Evolutionary conservation across 2,888 invertebrate species (phyloP), one percentile per base, ranked within the genome.

Genomic region (Oligia fasciuncula): DNA sequence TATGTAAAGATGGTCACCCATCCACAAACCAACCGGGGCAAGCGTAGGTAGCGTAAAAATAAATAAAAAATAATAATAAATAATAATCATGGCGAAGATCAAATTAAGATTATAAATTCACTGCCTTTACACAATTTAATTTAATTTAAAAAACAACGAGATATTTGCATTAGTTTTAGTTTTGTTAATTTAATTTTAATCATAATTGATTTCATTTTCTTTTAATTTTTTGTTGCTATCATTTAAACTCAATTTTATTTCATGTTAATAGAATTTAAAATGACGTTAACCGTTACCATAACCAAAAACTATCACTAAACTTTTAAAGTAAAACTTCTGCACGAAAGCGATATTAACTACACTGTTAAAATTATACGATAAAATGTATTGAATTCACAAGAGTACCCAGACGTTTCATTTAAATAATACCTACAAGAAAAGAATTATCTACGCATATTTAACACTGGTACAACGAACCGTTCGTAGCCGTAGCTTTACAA

Each of bases 391-490:
- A 67, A 9, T 19, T 4, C 4, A 8, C 8, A 13, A 19, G n/a
- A n/a, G 2, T 35, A 19, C 17, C 8, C 5, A 17, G 3, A 17
- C 17, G 35, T 80, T 51, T n/a, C 2, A 23, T 67, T 4, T 4
- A 17, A 43, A 13, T 70, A 70, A 35, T 35, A 35, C 14, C 19
- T 19, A 9, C 17, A n/a, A 62, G 9, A n/a, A 69, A 17, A 40
- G 0, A 51, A 35, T 43, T n/a, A 4, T 57, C 4, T 51, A 54
- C 5, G 19, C 51, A 13, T 40, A 23, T 17, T 19, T 35, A 80
- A 62, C 81, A 79, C 17, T 49, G 29, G 9, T 29, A 43, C 2
- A 63, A 23, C 29, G 14, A 57, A 29, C 40, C 77, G 46, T 57
- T 23, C 13, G n/a, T 73, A 57, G 19, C 35, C 49, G n/a, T n/a